Conservation (phyloP, 2,888 invertebrate genomes). For the Mesoligia furuncula region DNA sequence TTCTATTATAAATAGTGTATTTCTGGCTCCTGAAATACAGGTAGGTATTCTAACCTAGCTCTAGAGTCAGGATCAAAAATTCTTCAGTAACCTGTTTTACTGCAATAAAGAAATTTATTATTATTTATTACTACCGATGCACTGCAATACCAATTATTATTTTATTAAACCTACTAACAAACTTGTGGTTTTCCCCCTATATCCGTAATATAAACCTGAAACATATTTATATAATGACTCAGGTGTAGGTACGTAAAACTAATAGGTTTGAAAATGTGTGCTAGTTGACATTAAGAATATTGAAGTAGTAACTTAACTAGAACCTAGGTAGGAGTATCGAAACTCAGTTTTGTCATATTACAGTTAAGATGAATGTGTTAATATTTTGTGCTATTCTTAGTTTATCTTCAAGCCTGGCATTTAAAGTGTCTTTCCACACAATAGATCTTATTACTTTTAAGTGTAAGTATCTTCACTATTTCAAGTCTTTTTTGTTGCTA, state of each 20-base stretch:
- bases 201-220: not conserved
- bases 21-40: too few relatives aligned
- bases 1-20: too few relatives aligned
- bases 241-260: not conserved
- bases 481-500: not conserved
- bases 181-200: not conserved
- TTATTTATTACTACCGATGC: too few relatives aligned
- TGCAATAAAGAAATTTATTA: too few relatives aligned
- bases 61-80: too few relatives aligned
- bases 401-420: not conserved
- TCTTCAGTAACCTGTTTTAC: too few relatives aligned
- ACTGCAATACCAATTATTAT: not conserved
- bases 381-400: not conserved
- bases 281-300: not conserved
- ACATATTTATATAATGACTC: not conserved
- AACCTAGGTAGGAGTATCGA: not conserved
- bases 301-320: not conserved
- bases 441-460: not conserved
- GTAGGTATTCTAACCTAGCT: too few relatives aligned
- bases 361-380: not conserved
- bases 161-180: not conserved
- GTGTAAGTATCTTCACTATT: not conserved
- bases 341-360: not conserved
- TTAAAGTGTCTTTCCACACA: not conserved
- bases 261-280: not conserved